These are phyloP conservation scores for zebrafish (Danio rerio) DNA, from an alignment of 2,113 vertebrate species.

Conservation along the genomic window GRCz12tu NC_133196.1:41973001-41973500, in stretches of 20 bases:
- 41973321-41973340: not conserved
- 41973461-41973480: constrained; percentile 21
- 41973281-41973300: not conserved
- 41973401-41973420: constrained; percentile 17
- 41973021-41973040: constrained; percentile 67
- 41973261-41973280: not conserved
- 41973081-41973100: constrained; percentile 73
- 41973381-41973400: constrained; percentile 23
- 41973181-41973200: not conserved
- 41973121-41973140: constrained; percentile 77
- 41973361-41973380: constrained; percentile 21
- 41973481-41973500: constrained; percentile 25
- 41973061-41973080: constrained; percentile 60
- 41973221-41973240: not conserved
- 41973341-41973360: not conserved
- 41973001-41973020: constrained; percentile 70
- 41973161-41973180: constrained; percentile 32
- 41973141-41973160: constrained; percentile 73
- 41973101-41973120: constrained; percentile 76
- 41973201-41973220: not conserved
- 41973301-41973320: not conserved
- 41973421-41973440: constrained; percentile 4
- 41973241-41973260: not conserved
- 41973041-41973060: constrained; percentile 60
- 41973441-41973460: not conserved